Conservation (phyloP, 2,797 vertebrate genomes). For the Melanotaenia nigrans region DNA sequence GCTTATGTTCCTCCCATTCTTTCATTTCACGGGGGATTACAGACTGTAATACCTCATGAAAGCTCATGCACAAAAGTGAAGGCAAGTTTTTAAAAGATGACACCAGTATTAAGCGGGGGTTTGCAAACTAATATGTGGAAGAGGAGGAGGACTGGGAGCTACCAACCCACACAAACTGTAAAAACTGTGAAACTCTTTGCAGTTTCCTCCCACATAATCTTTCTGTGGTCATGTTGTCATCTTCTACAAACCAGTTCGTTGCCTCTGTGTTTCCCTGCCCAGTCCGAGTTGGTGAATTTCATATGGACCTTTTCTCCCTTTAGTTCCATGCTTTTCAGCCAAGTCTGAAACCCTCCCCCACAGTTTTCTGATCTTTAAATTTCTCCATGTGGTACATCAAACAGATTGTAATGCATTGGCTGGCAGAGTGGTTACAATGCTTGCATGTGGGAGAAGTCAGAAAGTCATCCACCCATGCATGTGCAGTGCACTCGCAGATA, state of each 20-base stretch:
- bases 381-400: conserved; percentile 31
- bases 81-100: conserved; percentile 62
- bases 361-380: conserved; percentile 33
- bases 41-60: conserved; percentile 38
- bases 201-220: conserved; percentile 69
- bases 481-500: conserved; percentile 20
- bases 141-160: conserved; percentile 71
- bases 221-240: conserved; percentile 74
- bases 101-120: conserved; percentile 69
- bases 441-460: conserved; percentile 30
- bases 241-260: conserved; percentile 43
- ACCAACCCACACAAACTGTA: conserved; percentile 74
- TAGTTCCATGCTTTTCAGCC: conserved; percentile 17
- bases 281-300: conserved; percentile 32
- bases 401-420: conserved; percentile 25
- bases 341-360: conserved; percentile 30
- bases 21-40: conserved; percentile 32
- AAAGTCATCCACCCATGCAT: conserved; percentile 38
- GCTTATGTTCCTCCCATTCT: conserved; percentile 13
- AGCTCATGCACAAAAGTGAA: conserved; percentile 41
- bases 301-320: conserved; percentile 21
- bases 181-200: conserved; percentile 59
- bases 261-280: conserved; percentile 50
- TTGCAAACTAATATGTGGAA: conserved; percentile 68
- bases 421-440: conserved; percentile 21